phyloP scores from a whole-genome alignment of 2,797 vertebrate genomes.

The Epinephelus awoara region DNA sequence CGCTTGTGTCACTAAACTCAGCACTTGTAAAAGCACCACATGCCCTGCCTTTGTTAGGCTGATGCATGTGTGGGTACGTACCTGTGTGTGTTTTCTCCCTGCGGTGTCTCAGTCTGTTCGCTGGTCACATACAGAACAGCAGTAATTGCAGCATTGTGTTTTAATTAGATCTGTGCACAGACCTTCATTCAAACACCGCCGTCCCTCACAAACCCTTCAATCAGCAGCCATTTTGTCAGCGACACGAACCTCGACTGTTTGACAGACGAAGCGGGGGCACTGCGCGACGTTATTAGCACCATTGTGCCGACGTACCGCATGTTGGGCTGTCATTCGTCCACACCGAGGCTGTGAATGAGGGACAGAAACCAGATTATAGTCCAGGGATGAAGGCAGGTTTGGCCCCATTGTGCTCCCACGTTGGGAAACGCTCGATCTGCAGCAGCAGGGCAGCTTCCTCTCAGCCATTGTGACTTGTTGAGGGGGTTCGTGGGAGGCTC shows the following conservation, averaged over 20 bases:
- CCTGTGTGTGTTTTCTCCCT: constrained; percentile 10
- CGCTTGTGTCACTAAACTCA: neutral
- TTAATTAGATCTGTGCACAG: constrained; percentile 62
- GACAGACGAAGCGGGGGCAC: constrained; percentile 32
- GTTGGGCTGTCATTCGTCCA: constrained; percentile 37
- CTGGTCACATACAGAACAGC: constrained; percentile 18
- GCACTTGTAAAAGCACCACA: neutral
- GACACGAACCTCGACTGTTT: constrained; percentile 14
- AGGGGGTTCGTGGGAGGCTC: constrained; percentile 26
- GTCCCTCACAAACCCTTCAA: constrained; percentile 22
- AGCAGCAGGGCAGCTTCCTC: constrained; percentile 74
- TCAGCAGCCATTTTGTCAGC: constrained; percentile 44
- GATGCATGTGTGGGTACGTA: neutral
- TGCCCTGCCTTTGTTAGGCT: neutral
- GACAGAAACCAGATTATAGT: constrained; percentile 60
- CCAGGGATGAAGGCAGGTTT: constrained; percentile 65
- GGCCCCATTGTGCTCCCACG: constrained; percentile 59
- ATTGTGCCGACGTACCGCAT: constrained; percentile 53
- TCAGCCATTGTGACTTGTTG: constrained; percentile 58
- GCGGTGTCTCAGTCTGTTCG: neutral
- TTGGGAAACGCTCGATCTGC: constrained; percentile 59
- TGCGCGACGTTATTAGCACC: constrained; percentile 46
- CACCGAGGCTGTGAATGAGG: constrained; percentile 33
- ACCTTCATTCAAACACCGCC: constrained; percentile 21
- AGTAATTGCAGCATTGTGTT: constrained; percentile 67